Conservation (phyloP, 2,113 vertebrate genomes). For the Pongo abelii region DNA sequence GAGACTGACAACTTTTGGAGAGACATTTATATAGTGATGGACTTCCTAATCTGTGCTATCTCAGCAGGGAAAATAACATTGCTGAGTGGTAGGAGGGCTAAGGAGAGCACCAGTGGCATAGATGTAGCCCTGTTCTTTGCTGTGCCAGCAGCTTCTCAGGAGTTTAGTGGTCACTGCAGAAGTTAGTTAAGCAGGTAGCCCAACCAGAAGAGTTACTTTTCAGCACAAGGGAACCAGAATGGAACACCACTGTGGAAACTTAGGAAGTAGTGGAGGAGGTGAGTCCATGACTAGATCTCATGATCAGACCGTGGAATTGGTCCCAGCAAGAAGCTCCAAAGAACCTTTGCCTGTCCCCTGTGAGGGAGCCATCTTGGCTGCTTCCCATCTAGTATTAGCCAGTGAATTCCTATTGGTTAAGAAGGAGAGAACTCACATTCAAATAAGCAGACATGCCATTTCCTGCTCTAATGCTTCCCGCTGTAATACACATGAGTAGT, state of each 20-base stretch:
- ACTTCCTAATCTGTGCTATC: not conserved
- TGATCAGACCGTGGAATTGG: not conserved
- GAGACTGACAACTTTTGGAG: not conserved
- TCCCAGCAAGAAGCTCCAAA: not conserved
- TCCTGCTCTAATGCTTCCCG: not conserved
- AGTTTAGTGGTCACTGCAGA: not conserved
- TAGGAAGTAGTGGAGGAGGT: not conserved
- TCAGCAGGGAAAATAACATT: not conserved
- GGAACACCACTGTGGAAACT: not conserved
- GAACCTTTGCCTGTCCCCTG: not conserved
- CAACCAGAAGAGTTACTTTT: not conserved
- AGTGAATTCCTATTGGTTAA: not conserved
- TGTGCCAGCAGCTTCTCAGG: too few species aligned
- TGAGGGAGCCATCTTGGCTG: not conserved
- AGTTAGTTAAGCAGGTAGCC: not conserved
- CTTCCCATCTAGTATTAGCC: not conserved
- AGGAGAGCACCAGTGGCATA: rapidly evolving
- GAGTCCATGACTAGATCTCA: not conserved
- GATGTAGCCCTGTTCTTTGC: not conserved
- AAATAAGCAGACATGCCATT: not conserved
- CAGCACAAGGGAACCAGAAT: not conserved
- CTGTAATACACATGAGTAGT: not conserved
- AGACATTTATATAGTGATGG: not conserved
- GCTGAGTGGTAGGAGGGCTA: not conserved
- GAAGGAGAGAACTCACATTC: not conserved